These are phyloP conservation scores for Grammomys surdaster DNA, from an alignment of 2,113 vertebrate species.

Conservation along the genomic window DNA sequence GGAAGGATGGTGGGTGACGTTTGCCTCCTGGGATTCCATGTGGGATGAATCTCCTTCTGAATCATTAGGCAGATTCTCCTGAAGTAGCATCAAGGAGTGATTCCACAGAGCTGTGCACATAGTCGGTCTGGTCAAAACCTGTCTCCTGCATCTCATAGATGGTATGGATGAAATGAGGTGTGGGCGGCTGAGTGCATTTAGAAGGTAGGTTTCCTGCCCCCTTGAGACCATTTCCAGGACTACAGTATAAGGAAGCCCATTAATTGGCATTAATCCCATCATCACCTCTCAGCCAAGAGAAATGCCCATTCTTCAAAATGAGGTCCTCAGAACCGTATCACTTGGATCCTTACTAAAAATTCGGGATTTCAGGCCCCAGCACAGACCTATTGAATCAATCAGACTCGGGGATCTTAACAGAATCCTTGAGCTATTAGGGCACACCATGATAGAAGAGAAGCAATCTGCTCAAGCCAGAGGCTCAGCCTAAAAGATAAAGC, in stretches of 20 bases:
- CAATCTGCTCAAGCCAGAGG: neutral
- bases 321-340: neutral
- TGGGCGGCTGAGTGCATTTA: neutral
- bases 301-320: neutral
- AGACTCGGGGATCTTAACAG: neutral
- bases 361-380: neutral
- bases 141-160: neutral
- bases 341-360: slow-evolving; percentile 15
- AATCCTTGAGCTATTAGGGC: neutral
- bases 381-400: neutral
- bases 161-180: neutral
- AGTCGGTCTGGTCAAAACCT: neutral
- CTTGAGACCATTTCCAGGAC: slow-evolving; percentile 5
- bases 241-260: neutral
- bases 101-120: neutral
- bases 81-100: neutral
- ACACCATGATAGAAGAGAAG: neutral
- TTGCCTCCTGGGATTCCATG: neutral
- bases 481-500: neutral
- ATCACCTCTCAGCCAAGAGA: neutral
- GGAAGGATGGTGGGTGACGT: neutral
- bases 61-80: neutral
- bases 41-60: neutral
- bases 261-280: neutral
- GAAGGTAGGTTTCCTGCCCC: neutral